phyloP scores from a whole-genome alignment of 2,797 vertebrate genomes.

The Propithecus deckenii region DNA sequence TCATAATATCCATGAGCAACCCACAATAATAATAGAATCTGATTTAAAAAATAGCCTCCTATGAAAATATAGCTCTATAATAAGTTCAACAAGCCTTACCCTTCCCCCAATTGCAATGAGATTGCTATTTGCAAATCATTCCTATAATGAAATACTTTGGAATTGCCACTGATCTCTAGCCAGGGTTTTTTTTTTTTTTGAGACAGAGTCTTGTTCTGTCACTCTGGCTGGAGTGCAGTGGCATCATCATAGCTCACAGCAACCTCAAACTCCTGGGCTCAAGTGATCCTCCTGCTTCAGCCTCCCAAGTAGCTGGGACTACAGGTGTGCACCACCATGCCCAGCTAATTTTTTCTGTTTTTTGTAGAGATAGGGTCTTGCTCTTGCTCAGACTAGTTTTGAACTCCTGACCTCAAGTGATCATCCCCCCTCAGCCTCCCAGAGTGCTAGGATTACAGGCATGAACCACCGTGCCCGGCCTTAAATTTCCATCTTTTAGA shows the following conservation, averaged over 20 bases:
- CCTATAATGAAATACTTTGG: neutral
- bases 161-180: neutral
- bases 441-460: neutral
- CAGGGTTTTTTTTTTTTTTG: neutral
- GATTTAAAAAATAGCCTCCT: neutral
- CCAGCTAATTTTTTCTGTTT: neutral
- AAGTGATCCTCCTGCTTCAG: neutral
- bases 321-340: neutral
- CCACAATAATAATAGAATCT: neutral
- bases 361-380: neutral
- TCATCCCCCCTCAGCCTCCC: rapidly evolving
- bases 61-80: slow-evolving; percentile 20
- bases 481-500: neutral
- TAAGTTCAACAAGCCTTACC: neutral
- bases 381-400: neutral
- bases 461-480: neutral
- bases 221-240: neutral
- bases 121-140: slow-evolving; percentile 12
- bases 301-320: neutral
- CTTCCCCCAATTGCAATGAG: neutral
- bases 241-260: neutral
- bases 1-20: neutral
- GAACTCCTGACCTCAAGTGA: neutral
- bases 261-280: neutral
- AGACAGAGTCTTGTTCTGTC: neutral